These are phyloP conservation scores for Dasyurus viverrinus DNA, from an alignment of 2,113 vertebrate genomes.

Conservation along the genomic window DNA sequence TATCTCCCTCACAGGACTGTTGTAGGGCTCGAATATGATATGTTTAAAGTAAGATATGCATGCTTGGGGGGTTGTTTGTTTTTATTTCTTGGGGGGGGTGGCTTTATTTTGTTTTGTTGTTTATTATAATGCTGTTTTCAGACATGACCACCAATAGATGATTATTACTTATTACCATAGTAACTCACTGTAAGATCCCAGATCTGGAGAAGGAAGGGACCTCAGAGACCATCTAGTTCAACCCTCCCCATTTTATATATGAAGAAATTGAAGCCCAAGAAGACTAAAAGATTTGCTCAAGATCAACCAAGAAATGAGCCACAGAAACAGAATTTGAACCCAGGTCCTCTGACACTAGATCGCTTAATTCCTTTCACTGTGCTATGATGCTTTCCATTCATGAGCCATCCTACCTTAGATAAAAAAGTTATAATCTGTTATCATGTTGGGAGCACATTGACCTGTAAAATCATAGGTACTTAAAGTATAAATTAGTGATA, in stretches of 20 bases:
- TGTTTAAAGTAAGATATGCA: background rate
- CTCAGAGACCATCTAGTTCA: background rate
- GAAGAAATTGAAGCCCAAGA: background rate
- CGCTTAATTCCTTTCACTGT: background rate
- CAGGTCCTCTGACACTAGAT: background rate
- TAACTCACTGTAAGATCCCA: background rate
- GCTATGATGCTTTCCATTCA: background rate
- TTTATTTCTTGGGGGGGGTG: no score
- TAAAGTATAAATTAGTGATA: background rate
- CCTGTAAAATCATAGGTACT: background rate
- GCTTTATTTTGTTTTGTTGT: no score
- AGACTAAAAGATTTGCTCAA: background rate
- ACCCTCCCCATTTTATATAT: background rate
- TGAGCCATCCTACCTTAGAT: background rate
- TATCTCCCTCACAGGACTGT: background rate
- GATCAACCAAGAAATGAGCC: background rate
- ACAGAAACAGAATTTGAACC: background rate
- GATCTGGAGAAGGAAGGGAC: background rate
- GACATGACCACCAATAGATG: background rate
- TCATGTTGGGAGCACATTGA: background rate
- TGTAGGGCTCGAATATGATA: background rate
- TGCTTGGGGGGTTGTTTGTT: no score
- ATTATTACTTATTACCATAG: background rate
- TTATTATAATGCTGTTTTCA: background rate
- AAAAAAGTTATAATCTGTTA: background rate